These are phyloP conservation scores for Dryadula phaetusa DNA, from an alignment of 2,888 invertebrate genomes.

Conservation along the genomic window DNA sequence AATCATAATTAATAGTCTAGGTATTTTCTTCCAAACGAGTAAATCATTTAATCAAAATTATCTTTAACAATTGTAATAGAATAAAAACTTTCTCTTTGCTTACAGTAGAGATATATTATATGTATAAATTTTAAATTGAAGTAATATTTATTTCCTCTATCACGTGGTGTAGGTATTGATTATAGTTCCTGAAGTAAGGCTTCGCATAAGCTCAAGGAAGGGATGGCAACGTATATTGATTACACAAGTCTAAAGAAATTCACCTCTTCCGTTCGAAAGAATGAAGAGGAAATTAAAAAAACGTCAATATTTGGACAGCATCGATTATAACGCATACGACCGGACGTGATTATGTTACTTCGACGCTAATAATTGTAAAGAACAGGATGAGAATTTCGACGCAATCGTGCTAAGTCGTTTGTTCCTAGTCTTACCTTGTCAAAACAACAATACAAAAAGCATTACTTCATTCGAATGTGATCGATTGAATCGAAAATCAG, in stretches of 20 bases:
- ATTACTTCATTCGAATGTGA: slow-evolving; percentile 56
- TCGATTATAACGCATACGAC: slow-evolving; percentile 71
- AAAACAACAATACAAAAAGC: slow-evolving; percentile 60
- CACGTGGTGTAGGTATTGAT: slow-evolving; percentile 5
- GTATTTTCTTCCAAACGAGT: too few relatives aligned
- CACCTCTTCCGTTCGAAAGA: slow-evolving; percentile 68
- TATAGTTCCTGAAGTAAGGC: slow-evolving; percentile 36
- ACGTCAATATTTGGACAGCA: slow-evolving; percentile 82
- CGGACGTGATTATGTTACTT: slow-evolving; percentile 73
- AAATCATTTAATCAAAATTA: too few relatives aligned
- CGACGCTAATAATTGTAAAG: slow-evolving; percentile 71
- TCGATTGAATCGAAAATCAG: slow-evolving; percentile 74
- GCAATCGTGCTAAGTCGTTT: slow-evolving; percentile 74
- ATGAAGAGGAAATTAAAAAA: slow-evolving; percentile 75
- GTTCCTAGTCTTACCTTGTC: slow-evolving; percentile 69
- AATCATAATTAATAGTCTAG: too few relatives aligned
- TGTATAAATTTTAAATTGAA: too few relatives aligned
- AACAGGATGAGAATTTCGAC: slow-evolving; percentile 80
- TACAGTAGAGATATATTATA: too few relatives aligned
- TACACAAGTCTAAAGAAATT: slow-evolving; percentile 65
- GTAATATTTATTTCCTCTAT: neutral
- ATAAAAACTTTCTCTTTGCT: too few relatives aligned
- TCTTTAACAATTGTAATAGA: too few relatives aligned
- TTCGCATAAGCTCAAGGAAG: slow-evolving; percentile 51
- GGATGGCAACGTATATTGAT: slow-evolving; percentile 67